These are phyloP conservation scores for Cryptocephalus moraei DNA, from an alignment of 2,888 invertebrate genomes.

Conservation along the genomic window DNA sequence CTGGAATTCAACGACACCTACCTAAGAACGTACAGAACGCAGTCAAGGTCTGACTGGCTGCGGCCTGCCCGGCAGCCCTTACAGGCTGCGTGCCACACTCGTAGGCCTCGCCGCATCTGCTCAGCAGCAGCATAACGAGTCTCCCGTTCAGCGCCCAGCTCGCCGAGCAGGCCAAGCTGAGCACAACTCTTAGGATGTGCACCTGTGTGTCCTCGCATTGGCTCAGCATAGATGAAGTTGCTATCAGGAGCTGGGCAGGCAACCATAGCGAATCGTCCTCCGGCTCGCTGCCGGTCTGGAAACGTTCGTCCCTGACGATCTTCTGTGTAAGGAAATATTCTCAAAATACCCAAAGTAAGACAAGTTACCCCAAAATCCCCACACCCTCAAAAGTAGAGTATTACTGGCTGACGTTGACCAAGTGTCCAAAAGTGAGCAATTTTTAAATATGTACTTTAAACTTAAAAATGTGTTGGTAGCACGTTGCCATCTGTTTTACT, in stretches of 20 bases:
- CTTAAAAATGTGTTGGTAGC: background rate
- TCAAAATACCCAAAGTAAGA: too few species aligned
- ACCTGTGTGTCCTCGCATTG: slow-evolving; percentile 80
- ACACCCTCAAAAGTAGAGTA: too few species aligned
- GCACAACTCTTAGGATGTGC: slow-evolving; percentile 59
- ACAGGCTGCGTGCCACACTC: slow-evolving; percentile 70
- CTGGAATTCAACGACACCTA: too few species aligned
- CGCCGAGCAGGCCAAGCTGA: slow-evolving; percentile 80
- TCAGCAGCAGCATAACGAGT: slow-evolving; percentile 76
- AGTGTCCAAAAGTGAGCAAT: too few species aligned
- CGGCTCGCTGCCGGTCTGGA: slow-evolving; percentile 81
- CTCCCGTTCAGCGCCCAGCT: slow-evolving; percentile 85
- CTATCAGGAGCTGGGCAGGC: slow-evolving; percentile 80
- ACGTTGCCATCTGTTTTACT: too few species aligned
- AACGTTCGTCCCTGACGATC: slow-evolving; percentile 83
- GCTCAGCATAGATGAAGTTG: slow-evolving; percentile 69
- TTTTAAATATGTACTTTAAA: too few species aligned
- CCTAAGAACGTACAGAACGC: slow-evolving; percentile 78
- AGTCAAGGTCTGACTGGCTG: slow-evolving; percentile 78
- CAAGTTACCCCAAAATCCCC: too few species aligned
- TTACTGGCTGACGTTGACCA: too few species aligned
- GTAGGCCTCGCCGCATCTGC: slow-evolving; percentile 74
- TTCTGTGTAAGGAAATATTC: slow-evolving; percentile 46
- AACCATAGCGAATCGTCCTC: slow-evolving; percentile 90
- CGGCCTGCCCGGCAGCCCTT: slow-evolving; percentile 79